A percentile compares a stretch with the other conserved stretches of the same genome.
Conservation (phyloP, 2,888 invertebrate genomes). For the Zonitis immaculata region DNA sequence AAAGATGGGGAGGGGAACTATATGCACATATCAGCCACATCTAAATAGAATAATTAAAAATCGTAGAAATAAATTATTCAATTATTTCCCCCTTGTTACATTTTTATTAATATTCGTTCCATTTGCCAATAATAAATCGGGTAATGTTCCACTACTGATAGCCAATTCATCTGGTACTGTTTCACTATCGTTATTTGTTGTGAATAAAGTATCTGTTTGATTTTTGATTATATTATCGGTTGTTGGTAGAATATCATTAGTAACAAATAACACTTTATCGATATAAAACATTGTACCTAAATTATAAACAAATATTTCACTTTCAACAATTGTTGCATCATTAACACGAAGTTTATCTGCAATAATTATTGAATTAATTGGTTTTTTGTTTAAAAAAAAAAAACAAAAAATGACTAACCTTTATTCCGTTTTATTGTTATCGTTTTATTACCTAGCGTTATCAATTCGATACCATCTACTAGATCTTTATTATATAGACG, state of each 20-base stretch:
- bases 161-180: conserved; percentile 43
- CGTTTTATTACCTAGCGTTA: conserved; percentile 55
- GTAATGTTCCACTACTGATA: conserved; percentile 40
- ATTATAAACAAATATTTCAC: conserved; percentile 61
- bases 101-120: no score
- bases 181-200: conserved; percentile 36
- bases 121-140: conserved; percentile 46
- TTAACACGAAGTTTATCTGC: conserved; percentile 53
- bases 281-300: conserved; percentile 62
- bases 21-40: no score
- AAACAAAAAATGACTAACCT: conserved; percentile 35
- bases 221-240: conserved; percentile 21
- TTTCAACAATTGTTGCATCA: conserved; percentile 56
- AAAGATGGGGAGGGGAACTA: no score
- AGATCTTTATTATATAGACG: conserved; percentile 58
- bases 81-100: no score
- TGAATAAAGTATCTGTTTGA: conserved; percentile 22
- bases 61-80: no score
- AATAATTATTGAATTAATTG: conserved; percentile 20
- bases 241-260: conserved; percentile 33
- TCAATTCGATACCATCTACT: conserved; percentile 52
- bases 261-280: conserved; percentile 55
- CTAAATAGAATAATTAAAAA: no score
- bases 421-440: conserved; percentile 51
- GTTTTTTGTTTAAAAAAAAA: background rate